These are phyloP conservation scores for Pygoscelis antarcticus DNA, from an alignment of 2,113 vertebrate genomes.

Conservation along the genomic window DNA sequence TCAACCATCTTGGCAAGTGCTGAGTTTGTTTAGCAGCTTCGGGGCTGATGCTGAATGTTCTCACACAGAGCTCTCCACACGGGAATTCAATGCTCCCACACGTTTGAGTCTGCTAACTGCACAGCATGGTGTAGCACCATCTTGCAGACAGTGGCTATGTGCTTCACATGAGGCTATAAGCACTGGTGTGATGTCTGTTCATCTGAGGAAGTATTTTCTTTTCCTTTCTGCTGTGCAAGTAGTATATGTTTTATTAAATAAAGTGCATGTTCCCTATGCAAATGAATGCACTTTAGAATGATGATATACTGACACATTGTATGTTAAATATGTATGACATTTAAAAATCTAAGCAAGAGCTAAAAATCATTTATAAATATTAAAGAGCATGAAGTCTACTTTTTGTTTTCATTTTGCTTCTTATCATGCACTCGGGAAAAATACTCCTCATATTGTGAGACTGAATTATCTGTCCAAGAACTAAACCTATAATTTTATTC, in stretches of 20 bases:
- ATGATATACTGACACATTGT: not conserved
- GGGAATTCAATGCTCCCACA: not conserved
- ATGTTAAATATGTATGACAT: conserved; percentile 33
- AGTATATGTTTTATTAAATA: not conserved
- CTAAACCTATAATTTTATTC: conserved; percentile 49
- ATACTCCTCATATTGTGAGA: conserved; percentile 2
- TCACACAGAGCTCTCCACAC: not conserved
- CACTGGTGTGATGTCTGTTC: not conserved
- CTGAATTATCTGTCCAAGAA: conserved; percentile 52
- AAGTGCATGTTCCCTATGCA: not conserved
- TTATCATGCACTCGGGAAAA: conserved; percentile 36
- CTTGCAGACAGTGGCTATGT: not conserved
- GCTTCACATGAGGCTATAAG: not conserved
- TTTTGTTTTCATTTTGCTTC: conserved; percentile 49
- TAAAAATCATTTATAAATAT: conserved; percentile 32
- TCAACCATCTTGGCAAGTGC: not conserved
- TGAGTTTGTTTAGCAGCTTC: not conserved
- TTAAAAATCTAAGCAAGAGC: not conserved
- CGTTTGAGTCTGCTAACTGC: not conserved
- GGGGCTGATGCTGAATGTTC: not conserved
- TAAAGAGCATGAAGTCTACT: conserved; percentile 9
- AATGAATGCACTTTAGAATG: not conserved
- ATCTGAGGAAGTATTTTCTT: not conserved
- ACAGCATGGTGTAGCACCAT: accelerated
- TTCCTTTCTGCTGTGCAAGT: not conserved